A percentile compares a stretch with the other conserved stretches of the same genome.
These are phyloP conservation scores for Toxotes lorentzi DNA, from an alignment of 2,797 vertebrate genomes.

Conservation along the genomic window DNA sequence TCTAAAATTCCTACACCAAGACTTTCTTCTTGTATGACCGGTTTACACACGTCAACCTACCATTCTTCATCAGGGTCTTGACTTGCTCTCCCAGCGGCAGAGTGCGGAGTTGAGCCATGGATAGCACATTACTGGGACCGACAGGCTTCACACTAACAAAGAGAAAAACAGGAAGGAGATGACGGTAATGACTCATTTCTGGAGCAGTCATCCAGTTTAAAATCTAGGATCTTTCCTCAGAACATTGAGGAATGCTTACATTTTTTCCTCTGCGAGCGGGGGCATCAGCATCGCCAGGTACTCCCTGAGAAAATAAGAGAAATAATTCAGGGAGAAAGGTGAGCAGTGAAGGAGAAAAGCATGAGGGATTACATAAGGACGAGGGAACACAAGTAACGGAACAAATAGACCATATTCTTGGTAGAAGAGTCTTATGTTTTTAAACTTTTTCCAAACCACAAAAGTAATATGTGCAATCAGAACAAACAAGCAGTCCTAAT, in stretches of 20 bases:
- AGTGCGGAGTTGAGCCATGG: constrained; percentile 97
- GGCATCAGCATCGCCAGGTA: constrained; percentile 98
- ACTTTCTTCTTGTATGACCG: background rate
- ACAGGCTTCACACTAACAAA: constrained; percentile 88
- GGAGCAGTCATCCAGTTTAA: background rate
- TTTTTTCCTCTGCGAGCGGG: constrained; percentile 91
- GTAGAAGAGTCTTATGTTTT: background rate
- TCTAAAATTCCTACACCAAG: background rate
- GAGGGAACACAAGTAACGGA: background rate
- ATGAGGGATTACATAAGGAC: background rate
- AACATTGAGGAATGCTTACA: constrained; percentile 83
- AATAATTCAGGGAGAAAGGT: constrained; percentile 1
- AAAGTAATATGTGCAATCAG: background rate
- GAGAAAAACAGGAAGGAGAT: background rate
- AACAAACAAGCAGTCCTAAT: background rate
- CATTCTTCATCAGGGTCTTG: constrained; percentile 97
- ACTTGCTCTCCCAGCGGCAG: constrained; percentile 96
- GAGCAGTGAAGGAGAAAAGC: background rate
- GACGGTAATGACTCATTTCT: background rate
- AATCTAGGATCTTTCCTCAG: background rate
- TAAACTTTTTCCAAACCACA: background rate
- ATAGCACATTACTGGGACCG: constrained; percentile 96
- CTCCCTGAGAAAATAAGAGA: constrained; percentile 83
- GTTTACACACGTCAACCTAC: constrained; percentile 75
- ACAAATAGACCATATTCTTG: background rate